These are phyloP conservation scores for Rhagophthalmus giganteus DNA, from an alignment of 2,888 invertebrate species.

Conservation along the genomic window DNA sequence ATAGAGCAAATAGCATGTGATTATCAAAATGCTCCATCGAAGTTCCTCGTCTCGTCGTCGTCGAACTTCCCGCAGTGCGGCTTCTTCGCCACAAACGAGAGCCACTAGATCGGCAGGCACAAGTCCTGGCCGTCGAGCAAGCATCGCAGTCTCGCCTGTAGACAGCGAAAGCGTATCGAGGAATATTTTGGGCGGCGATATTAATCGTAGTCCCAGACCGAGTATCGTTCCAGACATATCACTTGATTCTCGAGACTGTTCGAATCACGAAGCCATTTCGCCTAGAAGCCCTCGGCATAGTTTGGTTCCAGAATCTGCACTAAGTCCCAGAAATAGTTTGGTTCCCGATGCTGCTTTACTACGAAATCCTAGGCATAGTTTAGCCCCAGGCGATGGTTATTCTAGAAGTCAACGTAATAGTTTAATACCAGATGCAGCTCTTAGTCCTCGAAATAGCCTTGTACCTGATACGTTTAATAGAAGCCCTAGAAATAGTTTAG, in stretches of 20 bases:
- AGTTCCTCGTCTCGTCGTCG: slow-evolving; percentile 70
- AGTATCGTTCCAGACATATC: slow-evolving; percentile 53
- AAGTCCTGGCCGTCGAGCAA: slow-evolving; percentile 53
- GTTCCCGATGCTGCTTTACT: slow-evolving; percentile 61
- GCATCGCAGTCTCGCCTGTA: slow-evolving; percentile 53
- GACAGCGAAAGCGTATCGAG: slow-evolving; percentile 43
- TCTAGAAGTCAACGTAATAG: slow-evolving; percentile 65
- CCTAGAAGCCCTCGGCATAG: slow-evolving; percentile 62
- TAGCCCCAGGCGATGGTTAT: slow-evolving; percentile 63
- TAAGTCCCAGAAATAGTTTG: slow-evolving; percentile 64
- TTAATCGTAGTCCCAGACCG: slow-evolving; percentile 56
- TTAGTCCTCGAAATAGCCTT: slow-evolving; percentile 64
- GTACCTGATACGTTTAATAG: slow-evolving; percentile 61
- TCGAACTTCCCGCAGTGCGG: slow-evolving; percentile 67
- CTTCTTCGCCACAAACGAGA: slow-evolving; percentile 65
- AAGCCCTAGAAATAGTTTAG: slow-evolving; percentile 63
- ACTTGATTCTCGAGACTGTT: slow-evolving; percentile 51
- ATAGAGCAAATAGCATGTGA: slow-evolving; percentile 2
- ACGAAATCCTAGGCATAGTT: slow-evolving; percentile 58
- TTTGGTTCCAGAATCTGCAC: slow-evolving; percentile 59
- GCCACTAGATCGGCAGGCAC: slow-evolving; percentile 57
- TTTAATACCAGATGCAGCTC: slow-evolving; percentile 61
- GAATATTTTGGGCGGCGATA: slow-evolving; percentile 49
- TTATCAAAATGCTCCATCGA: slow-evolving; percentile 63
- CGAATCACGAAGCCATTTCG: slow-evolving; percentile 58